Percentiles rank a stretch among this genome's conserved stretches.
Evolutionary conservation across 2,113 vertebrate genomes (phyloP).

Genomic region (Microtus ochrogaster): DNA sequence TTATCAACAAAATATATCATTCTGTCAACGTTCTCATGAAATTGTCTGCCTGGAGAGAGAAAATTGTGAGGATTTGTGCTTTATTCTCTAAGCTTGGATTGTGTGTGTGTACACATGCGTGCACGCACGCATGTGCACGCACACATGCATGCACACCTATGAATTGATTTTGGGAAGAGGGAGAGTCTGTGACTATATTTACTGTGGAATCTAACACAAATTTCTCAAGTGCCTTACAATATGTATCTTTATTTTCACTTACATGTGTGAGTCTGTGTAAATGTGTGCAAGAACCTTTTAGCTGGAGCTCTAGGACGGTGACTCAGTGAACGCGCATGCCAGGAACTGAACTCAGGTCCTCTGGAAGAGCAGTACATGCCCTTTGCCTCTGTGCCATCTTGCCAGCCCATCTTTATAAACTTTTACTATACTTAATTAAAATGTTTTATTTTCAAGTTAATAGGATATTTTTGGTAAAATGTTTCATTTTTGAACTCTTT

Average conservation of each 20-base stretch:
- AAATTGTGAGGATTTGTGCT: not conserved
- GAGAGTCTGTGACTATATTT: not conserved
- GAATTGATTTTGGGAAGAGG: not conserved
- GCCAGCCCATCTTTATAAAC: not conserved
- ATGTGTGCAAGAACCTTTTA: not conserved
- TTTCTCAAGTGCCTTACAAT: not conserved
- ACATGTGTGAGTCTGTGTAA: not conserved
- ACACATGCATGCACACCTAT: too few species aligned
- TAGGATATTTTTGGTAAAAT: not conserved
- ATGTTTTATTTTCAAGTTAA: slow-evolving; percentile 28
- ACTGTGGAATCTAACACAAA: not conserved
- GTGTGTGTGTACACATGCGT: too few species aligned
- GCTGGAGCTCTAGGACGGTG: not conserved
- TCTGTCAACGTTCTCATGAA: slow-evolving; percentile 3
- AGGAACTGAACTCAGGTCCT: not conserved
- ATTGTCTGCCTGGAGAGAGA: not conserved
- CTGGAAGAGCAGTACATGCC: too few species aligned
- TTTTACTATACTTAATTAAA: slow-evolving; percentile 8
- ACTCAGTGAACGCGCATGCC: not conserved
- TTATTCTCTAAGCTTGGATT: not conserved
- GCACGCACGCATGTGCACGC: too few species aligned
- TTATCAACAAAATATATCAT: slow-evolving; percentile 28
- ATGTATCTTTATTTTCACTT: not conserved
- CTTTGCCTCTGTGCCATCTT: not conserved
- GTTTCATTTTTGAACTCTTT: not conserved